Base-by-base conservation (phyloP, 2,888 invertebrate genomes). In the Drosophila monieri region DNA sequence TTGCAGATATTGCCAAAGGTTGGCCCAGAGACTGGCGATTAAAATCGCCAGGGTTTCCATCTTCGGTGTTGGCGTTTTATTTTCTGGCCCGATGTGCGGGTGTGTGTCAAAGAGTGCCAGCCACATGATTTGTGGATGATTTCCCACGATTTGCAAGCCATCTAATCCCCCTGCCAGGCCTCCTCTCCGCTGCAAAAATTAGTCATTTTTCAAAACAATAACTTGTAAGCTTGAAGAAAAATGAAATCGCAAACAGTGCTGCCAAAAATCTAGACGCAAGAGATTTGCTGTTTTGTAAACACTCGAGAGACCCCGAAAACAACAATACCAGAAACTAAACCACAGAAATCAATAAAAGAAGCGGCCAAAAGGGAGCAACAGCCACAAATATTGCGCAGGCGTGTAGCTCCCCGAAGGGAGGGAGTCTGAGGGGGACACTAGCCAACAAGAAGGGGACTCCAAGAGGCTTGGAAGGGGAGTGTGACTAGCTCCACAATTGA, bases 161-260 rank as follows among this genome's bases (percentile, higher is more conserved):
- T 23, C 41, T 10, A 78, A 64, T 61, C 48, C 41, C 62, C 23
- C 32, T 44, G 15, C 15, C 39, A 4, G 9, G 4, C 9, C 39
- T 3, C 39, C 8, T 3, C 62, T 56, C 44, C 49, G 46, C 59
- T 62, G 23, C 3, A 62, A 70, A 61, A 57, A 70, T 81, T 85
- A 81, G 67, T 81, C 85, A 81, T 81, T 85, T 83, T 83, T 73
- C 48, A 79, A 80, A 81, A 84, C 87, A 86, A 84, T 86, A 86
- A 84, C 81, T 84, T 80, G 84, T 74, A 84, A 80, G 70, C 10
- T 74, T 51, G 54, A 59, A 55, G 54, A 73, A 71, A 69, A 62
- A 57, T 54, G 27, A 39, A 47, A 55, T 46, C 47, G 54, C 14
- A 51, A 47, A 32, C 30, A 30, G 12, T 21, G 25, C 25, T 39